phyloP scores from a whole-genome alignment of 2,113 vertebrate genomes.

The Hyla sarda region DNA sequence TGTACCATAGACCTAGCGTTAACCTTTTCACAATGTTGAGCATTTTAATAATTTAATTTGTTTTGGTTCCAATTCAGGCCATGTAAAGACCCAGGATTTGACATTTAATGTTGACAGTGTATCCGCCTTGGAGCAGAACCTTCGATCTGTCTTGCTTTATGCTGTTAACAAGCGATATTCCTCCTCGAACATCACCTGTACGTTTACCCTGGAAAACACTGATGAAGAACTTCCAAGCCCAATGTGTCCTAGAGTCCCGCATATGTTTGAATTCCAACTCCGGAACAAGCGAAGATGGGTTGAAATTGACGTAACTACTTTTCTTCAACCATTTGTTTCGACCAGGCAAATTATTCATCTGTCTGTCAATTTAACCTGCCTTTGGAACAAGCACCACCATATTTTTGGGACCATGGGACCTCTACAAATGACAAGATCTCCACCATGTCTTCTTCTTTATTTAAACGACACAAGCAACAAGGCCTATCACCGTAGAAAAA shows the following conservation, averaged over 20 bases:
- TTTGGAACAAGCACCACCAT: conserved; percentile 61
- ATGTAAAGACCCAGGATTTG: conserved; percentile 78
- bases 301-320: conserved; percentile 85
- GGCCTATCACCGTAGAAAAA: conserved; percentile 72
- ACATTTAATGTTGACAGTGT: conserved; percentile 87
- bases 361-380: conserved; percentile 81
- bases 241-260: conserved; percentile 67
- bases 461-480: conserved; percentile 85
- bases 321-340: conserved; percentile 82
- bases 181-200: conserved; percentile 67
- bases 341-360: conserved; percentile 77
- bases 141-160: conserved; percentile 89
- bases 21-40: no score
- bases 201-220: conserved; percentile 75
- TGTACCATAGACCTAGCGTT: no score
- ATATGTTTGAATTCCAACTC: conserved; percentile 66
- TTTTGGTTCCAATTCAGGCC: conserved; percentile 68
- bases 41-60: neutral
- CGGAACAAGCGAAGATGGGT: conserved; percentile 74
- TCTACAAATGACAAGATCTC: conserved; percentile 65
- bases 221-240: conserved; percentile 65
- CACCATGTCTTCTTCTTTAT: conserved; percentile 88
- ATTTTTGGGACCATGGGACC: conserved; percentile 30
- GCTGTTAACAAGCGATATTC: conserved; percentile 72
- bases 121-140: conserved; percentile 80